Percentiles rank a stretch among this genome's conserved stretches.
phyloP scores from a whole-genome alignment of 2,888 invertebrate species.

The Bellardia bayeri region DNA sequence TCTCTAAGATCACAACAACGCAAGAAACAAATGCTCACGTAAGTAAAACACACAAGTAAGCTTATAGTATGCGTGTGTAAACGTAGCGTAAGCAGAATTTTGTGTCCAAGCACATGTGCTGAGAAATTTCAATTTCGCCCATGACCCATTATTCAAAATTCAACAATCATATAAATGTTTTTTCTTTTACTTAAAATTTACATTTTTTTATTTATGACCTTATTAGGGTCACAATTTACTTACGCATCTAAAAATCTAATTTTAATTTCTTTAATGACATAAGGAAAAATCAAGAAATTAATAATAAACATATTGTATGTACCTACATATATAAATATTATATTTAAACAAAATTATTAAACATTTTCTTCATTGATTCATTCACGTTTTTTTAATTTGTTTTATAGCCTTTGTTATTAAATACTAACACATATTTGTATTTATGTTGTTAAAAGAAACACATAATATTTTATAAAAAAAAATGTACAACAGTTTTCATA shows the following conservation, averaged over 20 bases:
- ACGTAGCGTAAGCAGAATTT: too few species aligned
- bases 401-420: conserved; percentile 64
- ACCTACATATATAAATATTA: conserved; percentile 62
- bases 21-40: too few species aligned
- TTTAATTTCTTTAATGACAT: conserved; percentile 40
- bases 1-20: too few species aligned
- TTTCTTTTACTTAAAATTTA: conserved; percentile 62
- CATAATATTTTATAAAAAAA: conserved; percentile 33
- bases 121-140: too few species aligned
- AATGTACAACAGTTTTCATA: conserved; percentile 63
- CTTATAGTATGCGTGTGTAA: too few species aligned
- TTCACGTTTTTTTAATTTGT: conserved; percentile 5
- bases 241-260: conserved; percentile 61
- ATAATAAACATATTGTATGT: conserved; percentile 39
- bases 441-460: conserved; percentile 8
- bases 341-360: conserved; percentile 60
- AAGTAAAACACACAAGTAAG: too few species aligned
- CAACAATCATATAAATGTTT: neutral
- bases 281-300: conserved; percentile 51
- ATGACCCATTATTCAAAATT: neutral
- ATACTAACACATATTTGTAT: conserved; percentile 42
- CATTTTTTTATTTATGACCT: conserved; percentile 61
- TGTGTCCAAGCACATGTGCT: too few species aligned
- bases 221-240: conserved; percentile 43
- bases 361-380: conserved; percentile 34